phyloP scores from a whole-genome alignment of 2,113 vertebrate genomes.

The Alectura lathami region DNA sequence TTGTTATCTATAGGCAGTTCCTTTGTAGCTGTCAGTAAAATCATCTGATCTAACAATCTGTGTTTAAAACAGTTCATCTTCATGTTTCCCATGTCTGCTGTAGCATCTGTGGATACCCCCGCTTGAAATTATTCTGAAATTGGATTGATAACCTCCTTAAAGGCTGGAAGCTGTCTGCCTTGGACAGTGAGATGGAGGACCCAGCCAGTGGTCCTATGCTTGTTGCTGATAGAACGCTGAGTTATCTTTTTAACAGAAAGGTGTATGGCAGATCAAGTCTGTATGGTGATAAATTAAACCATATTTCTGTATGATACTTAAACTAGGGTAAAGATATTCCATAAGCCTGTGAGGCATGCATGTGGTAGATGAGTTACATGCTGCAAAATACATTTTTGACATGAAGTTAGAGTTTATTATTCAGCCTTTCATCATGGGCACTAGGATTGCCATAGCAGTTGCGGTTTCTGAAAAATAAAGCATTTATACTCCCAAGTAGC shows the following conservation, averaged over 20 bases:
- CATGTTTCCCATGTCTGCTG: neutral
- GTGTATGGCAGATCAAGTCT: neutral
- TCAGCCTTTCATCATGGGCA: neutral
- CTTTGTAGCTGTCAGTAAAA: neutral
- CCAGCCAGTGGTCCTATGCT: neutral
- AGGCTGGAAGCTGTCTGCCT: neutral
- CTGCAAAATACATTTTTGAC: neutral
- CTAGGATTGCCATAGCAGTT: neutral
- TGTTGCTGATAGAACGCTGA: neutral
- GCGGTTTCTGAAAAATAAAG: neutral
- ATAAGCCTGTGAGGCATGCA: fast-evolving
- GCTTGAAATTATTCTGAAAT: neutral
- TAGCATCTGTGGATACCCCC: neutral
- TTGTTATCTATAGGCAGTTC: neutral
- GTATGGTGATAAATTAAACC: neutral
- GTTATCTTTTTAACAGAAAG: neutral
- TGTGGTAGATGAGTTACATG: neutral
- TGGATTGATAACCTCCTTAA: neutral
- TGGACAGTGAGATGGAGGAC: neutral
- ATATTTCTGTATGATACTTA: neutral
- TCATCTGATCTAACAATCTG: neutral
- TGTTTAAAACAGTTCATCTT: neutral
- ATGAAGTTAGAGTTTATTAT: neutral
- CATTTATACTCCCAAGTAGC: neutral
- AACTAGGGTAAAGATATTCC: neutral